phyloP scores from a whole-genome alignment of 2,888 invertebrate genomes.

The Seira musarum region DNA sequence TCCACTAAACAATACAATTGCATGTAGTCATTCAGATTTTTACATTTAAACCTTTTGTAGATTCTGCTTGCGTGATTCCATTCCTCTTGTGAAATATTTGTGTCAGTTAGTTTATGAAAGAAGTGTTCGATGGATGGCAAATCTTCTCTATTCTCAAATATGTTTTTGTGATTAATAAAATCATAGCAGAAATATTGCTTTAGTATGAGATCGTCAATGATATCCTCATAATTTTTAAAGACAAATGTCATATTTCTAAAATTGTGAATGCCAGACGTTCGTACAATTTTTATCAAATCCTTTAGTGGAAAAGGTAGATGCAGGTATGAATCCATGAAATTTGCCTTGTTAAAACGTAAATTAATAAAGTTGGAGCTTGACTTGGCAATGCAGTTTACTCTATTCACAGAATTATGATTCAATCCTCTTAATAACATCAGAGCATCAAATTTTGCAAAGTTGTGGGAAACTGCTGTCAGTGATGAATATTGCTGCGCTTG shows the following conservation, averaged over 20 bases:
- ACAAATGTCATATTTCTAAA: not conserved
- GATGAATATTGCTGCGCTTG: not conserved
- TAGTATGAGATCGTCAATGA: not conserved
- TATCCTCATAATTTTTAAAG: not conserved
- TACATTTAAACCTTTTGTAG: not conserved
- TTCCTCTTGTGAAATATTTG: not conserved
- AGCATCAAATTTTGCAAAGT: slow-evolving; percentile 29
- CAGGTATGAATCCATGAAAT: slow-evolving; percentile 14
- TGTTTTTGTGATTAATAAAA: not conserved
- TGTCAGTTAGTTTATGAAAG: not conserved
- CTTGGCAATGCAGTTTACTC: not conserved
- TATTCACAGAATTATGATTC: not conserved
- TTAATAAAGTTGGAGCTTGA: not conserved
- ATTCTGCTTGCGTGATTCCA: not conserved
- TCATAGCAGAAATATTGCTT: slow-evolving; percentile 28
- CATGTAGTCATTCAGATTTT: not conserved
- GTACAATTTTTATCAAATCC: slow-evolving; percentile 6
- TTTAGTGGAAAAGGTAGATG: slow-evolving; percentile 7
- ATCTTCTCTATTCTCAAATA: not conserved
- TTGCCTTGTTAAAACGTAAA: not conserved
- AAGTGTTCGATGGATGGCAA: slow-evolving; percentile 1
- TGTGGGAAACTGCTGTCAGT: slow-evolving; percentile 23
- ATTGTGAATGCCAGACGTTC: slow-evolving; percentile 15
- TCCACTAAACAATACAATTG: slow-evolving; percentile 5
- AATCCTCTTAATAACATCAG: slow-evolving; percentile 9